Base-by-base conservation (phyloP, 2,113 vertebrate genomes). In the Pseudorectes ferrugineus region DNA sequence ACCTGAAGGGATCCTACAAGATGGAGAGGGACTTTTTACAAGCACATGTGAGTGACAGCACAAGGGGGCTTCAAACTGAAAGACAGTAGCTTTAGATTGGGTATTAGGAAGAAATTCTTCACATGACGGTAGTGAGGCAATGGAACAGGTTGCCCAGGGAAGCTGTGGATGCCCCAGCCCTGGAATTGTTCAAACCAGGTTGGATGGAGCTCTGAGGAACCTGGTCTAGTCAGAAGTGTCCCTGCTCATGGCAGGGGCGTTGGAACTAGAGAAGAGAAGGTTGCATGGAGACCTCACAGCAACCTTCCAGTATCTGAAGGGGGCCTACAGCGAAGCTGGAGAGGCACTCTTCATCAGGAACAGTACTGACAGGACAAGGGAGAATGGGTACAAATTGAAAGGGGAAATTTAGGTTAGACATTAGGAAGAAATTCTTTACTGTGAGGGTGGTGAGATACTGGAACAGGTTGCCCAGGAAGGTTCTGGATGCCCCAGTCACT, bases 21-120 rank as follows among this genome's bases (percentile, higher is more conserved):
- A 28, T 12, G 33, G 54, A 51, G 10, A 59, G 8, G 54, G 45
- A 59, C 45, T 20, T 52, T 43, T 10, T 35, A 51, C 33, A 28
- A 33, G 45, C 18, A 26, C 1, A 23, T 1, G 1, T 2, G n/a
- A 67, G 61, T 4, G 9, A 67, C 21, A 67, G 14, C 9, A 67
- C 45, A 51, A 59, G 45, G 36, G 45, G 7, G 33, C 38, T 45
- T 59, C 38, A 52, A 33, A 52, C 26, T 51, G 26, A 36, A 42
- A 35, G 21, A 42, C 2, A 67, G 26, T 7, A 36, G 14, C 9
- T 36, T 68, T 42, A 28, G 54, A 36, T 23, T 4, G 22, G 33
- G 12, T 43, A 59, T 43, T 15, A 23, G 18, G 12, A 51, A 43
- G 26, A 36, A 59, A 68, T 28, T 86, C 23, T 43, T 43, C 11